phyloP scores from a whole-genome alignment of 2,888 invertebrate species.

The Metopia argyrocephala region DNA sequence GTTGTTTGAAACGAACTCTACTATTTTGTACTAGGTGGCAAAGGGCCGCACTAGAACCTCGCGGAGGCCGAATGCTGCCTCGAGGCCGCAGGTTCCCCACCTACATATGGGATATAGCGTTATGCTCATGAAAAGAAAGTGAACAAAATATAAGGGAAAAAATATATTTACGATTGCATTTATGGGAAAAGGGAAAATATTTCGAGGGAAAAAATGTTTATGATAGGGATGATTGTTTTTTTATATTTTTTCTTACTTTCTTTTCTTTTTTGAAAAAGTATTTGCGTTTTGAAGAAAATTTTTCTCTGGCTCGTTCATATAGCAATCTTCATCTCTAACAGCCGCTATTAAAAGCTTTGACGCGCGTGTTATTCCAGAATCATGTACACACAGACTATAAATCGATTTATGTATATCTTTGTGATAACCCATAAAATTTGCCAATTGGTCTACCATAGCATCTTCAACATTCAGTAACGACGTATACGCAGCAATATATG shows the following conservation, averaged over 20 bases:
- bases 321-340: background rate
- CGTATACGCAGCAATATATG: constrained; percentile 35
- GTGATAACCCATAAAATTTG: constrained; percentile 31
- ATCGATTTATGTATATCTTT: constrained; percentile 30
- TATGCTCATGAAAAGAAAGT: no score
- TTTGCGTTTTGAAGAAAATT: background rate
- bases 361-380: constrained; percentile 6
- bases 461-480: constrained; percentile 20
- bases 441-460: constrained; percentile 1
- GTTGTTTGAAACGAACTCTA: no score
- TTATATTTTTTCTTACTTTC: background rate
- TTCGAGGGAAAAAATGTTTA: no score
- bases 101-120: no score
- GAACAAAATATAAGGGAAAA: no score
- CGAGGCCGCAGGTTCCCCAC: no score
- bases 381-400: constrained; percentile 2
- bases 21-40: no score
- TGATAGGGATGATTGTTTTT: no score
- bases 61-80: no score
- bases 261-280: background rate
- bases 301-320: background rate
- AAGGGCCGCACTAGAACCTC: no score
- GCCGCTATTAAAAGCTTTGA: constrained; percentile 27
- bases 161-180: no score
- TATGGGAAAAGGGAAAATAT: no score